These are phyloP conservation scores for Thereva unica DNA, from an alignment of 2,888 invertebrate species.

Conservation along the genomic window DNA sequence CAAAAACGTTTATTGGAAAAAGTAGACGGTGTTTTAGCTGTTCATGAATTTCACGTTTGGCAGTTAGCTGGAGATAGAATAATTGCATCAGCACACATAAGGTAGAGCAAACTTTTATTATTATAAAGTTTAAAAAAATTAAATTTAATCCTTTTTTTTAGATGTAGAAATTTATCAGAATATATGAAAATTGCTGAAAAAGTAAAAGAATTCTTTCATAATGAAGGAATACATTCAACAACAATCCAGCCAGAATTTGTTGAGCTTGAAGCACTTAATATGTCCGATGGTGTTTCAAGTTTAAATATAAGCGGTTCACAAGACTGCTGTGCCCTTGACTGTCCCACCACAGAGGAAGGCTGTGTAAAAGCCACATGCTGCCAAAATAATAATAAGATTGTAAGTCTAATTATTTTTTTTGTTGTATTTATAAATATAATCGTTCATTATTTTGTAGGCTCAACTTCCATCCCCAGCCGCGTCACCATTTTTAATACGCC, in stretches of 20 bases:
- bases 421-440: constrained; percentile 7
- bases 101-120: constrained; percentile 58
- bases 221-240: constrained; percentile 97
- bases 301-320: constrained; percentile 61
- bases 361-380: constrained; percentile 90
- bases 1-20: constrained; percentile 84
- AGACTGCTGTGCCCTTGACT: constrained; percentile 80
- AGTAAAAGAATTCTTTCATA: constrained; percentile 96
- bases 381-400: constrained; percentile 58
- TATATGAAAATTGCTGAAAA: constrained; percentile 97
- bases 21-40: constrained; percentile 92
- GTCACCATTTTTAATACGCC: constrained; percentile 81
- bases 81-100: constrained; percentile 95
- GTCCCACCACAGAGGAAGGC: constrained; percentile 80
- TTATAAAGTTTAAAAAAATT: background rate
- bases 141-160: constrained; percentile 49
- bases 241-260: constrained; percentile 98
- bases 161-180: constrained; percentile 90
- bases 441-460: constrained; percentile 49
- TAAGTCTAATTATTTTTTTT: constrained; percentile 38
- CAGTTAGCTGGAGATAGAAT: constrained; percentile 95
- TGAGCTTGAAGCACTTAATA: constrained; percentile 67
- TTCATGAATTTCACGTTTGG: constrained; percentile 99
- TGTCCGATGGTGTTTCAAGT: constrained; percentile 58
- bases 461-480: constrained; percentile 75